Conservation (phyloP, 2,113 vertebrate genomes). For the Rhodinocichla rosea region DNA sequence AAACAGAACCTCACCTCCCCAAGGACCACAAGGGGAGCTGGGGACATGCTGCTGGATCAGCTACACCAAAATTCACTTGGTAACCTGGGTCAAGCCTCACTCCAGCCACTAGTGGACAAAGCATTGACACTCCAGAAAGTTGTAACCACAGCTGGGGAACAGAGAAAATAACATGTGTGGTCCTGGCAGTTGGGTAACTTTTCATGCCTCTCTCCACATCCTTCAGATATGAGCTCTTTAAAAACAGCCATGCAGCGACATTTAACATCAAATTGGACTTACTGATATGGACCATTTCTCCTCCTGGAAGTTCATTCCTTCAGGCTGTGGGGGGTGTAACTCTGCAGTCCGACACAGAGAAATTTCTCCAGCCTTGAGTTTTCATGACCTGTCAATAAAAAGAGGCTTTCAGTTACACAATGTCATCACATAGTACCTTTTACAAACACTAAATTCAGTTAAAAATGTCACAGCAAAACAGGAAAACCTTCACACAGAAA, state of each 20-base stretch:
- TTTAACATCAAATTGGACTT: background rate
- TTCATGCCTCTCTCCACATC: background rate
- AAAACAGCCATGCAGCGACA: background rate
- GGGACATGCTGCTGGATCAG: background rate
- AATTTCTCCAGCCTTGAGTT: conserved; percentile 1
- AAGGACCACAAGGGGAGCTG: background rate
- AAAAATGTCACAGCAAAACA: conserved; percentile 28
- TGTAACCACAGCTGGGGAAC: background rate
- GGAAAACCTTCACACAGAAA: conserved; percentile 20
- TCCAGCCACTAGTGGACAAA: background rate
- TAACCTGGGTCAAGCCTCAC: background rate
- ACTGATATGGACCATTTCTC: background rate
- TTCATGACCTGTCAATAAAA: conserved; percentile 17
- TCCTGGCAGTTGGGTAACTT: background rate
- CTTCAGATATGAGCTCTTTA: background rate
- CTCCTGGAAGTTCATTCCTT: background rate
- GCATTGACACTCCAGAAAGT: background rate
- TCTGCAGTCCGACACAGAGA: background rate
- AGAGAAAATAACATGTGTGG: background rate
- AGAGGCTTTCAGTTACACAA: conserved; percentile 12
- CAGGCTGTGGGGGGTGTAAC: background rate
- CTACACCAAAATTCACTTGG: background rate
- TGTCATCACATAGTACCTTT: conserved; percentile 15
- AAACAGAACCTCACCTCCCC: background rate
- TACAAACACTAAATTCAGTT: conserved; percentile 29